Evolutionary conservation across 2,888 invertebrate species (phyloP).

Genomic region (Drosophila fulvimacula): DNA sequence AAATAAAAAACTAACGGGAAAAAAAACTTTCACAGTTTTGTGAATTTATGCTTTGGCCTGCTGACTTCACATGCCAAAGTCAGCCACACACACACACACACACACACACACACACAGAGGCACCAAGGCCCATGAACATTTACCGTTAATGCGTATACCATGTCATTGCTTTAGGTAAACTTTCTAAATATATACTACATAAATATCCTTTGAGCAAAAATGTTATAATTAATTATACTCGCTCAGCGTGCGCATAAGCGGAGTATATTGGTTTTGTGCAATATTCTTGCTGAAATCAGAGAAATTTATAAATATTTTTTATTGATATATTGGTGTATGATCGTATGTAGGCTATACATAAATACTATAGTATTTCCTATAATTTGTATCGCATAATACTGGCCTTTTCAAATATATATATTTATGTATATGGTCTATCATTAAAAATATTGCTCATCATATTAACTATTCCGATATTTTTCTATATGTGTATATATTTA

Average conservation of each 20-base stretch:
- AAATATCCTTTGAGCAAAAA: constrained; percentile 3
- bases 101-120: neutral
- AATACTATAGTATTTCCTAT: too few relatives aligned
- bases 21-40: constrained; percentile 39
- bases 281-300: too few relatives aligned
- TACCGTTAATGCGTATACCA: constrained; percentile 1
- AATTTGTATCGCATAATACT: too few relatives aligned
- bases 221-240: neutral
- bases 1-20: constrained; percentile 21
- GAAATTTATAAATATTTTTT: too few relatives aligned
- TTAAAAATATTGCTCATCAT: too few relatives aligned
- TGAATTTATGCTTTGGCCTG: constrained; percentile 31
- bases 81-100: constrained; percentile 22
- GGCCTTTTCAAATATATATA: too few relatives aligned
- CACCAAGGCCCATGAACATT: neutral
- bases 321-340: too few relatives aligned
- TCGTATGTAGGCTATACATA: too few relatives aligned
- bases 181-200: constrained; percentile 7
- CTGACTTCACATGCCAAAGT: constrained; percentile 19
- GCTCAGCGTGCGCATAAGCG: neutral
- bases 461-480: too few relatives aligned
- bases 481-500: neutral
- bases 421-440: too few relatives aligned
- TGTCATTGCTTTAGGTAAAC: constrained; percentile 2
- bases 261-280: constrained; percentile 7